Percentiles rank a stretch among this genome's conserved stretches.
phyloP scores from a whole-genome alignment of 2,797 vertebrate genomes.

The Monodelphis domestica region DNA sequence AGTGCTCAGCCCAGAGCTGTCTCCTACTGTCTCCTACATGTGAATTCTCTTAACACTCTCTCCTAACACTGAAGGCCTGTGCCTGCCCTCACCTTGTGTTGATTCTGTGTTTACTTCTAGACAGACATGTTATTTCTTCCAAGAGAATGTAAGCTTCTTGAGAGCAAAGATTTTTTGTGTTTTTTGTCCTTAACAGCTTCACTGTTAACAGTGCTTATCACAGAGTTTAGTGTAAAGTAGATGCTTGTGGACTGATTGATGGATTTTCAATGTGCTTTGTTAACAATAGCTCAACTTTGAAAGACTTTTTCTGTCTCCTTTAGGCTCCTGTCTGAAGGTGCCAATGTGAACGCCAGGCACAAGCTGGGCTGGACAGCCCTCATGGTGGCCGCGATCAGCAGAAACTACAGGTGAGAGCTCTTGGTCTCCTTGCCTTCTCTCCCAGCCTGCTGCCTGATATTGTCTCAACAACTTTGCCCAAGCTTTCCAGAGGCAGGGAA shows the following conservation, averaged over 20 bases:
- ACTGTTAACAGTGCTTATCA: not conserved
- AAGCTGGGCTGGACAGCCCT: slow-evolving; percentile 95
- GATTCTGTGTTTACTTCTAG: not conserved
- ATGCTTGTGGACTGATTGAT: slow-evolving; percentile 16
- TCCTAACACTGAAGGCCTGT: too few relatives aligned
- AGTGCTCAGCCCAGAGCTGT: not conserved
- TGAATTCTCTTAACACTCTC: not conserved
- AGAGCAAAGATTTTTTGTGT: not conserved
- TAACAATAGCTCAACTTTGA: not conserved
- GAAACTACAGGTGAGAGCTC: slow-evolving; percentile 89
- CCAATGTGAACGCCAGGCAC: slow-evolving; percentile 91
- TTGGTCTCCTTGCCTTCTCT: not conserved
- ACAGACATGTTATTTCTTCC: not conserved
- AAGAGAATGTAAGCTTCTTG: not conserved
- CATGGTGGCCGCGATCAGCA: slow-evolving; percentile 96
- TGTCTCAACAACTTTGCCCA: not conserved
- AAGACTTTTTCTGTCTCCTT: slow-evolving; percentile 57
- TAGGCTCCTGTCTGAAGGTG: slow-evolving; percentile 91
- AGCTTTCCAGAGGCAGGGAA: slow-evolving; percentile 20
- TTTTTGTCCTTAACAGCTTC: not conserved
- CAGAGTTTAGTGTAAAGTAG: not conserved
- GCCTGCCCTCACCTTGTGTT: not conserved
- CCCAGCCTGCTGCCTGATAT: not conserved
- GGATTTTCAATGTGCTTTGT: not conserved
- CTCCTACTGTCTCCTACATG: not conserved